phyloP scores from a whole-genome alignment of 2,113 vertebrate genomes.

The Hassar affinis region DNA sequence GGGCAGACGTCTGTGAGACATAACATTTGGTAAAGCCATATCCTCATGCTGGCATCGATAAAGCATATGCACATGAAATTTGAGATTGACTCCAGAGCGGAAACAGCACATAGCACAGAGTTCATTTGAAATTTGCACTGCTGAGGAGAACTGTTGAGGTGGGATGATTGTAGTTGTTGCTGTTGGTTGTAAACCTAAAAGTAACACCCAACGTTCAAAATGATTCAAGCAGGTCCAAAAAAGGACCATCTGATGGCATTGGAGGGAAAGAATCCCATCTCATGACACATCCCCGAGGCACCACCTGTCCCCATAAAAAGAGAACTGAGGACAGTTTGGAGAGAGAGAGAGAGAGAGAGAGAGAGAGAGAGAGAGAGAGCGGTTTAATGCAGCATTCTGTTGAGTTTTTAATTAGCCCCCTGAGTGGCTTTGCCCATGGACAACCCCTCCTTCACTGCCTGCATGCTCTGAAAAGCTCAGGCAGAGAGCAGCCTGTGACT shows the following conservation, averaged over 20 bases:
- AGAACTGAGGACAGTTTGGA: constrained; percentile 36
- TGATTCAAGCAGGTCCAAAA: neutral
- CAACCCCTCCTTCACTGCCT: constrained; percentile 30
- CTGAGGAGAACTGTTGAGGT: neutral
- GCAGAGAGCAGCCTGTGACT: constrained; percentile 40
- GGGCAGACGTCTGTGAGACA: neutral
- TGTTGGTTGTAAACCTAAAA: neutral
- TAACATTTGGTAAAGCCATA: constrained; percentile 41
- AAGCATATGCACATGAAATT: constrained; percentile 12
- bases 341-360: too few relatives aligned
- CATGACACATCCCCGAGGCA: constrained; percentile 30
- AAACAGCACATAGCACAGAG: neutral
- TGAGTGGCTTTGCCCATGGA: constrained; percentile 35
- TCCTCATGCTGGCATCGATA: constrained; percentile 7
- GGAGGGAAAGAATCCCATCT: constrained; percentile 20
- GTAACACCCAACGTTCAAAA: neutral
- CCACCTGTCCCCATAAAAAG: constrained; percentile 52
- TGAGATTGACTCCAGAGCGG: constrained; percentile 19
- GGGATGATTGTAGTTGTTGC: neutral
- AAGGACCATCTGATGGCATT: neutral
- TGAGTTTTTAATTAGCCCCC: constrained; percentile 49
- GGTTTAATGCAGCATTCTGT: constrained; percentile 38
- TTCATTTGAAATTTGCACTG: neutral
- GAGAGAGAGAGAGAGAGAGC: constrained; percentile 3
- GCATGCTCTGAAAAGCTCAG: constrained; percentile 39